phyloP scores from a whole-genome alignment of 2,888 invertebrate species.

The Macaria notata region DNA sequence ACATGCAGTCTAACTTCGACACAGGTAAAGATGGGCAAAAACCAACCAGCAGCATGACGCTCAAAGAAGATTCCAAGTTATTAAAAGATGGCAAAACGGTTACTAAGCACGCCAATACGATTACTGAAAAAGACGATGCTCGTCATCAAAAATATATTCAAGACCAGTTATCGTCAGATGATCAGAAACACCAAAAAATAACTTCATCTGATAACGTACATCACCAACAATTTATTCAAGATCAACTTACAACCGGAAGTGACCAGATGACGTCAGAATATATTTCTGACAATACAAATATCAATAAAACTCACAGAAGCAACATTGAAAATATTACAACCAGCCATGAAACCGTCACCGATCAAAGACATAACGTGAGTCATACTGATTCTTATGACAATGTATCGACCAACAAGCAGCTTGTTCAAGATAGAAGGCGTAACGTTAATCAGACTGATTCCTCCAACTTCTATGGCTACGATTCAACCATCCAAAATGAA shows the following conservation, averaged over 20 bases:
- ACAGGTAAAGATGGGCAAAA: constrained; percentile 77
- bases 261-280: constrained; percentile 34
- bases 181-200: constrained; percentile 33
- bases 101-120: constrained; percentile 62
- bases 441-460: constrained; percentile 67
- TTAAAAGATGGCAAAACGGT: constrained; percentile 70
- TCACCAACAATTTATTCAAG: constrained; percentile 59
- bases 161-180: constrained; percentile 49
- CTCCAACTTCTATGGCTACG: constrained; percentile 75
- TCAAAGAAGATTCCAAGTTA: constrained; percentile 67
- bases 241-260: constrained; percentile 46
- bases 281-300: constrained; percentile 30
- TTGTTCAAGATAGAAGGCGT: constrained; percentile 49
- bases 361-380: constrained; percentile 33
- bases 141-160: constrained; percentile 61
- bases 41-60: constrained; percentile 63
- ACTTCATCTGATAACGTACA: constrained; percentile 32
- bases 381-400: constrained; percentile 46
- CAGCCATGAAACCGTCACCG: constrained; percentile 31
- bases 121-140: constrained; percentile 67
- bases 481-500: constrained; percentile 70
- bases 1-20: constrained; percentile 81
- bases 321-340: constrained; percentile 34
- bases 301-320: constrained; percentile 28
- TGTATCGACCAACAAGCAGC: constrained; percentile 43